Percentiles rank a stretch among this genome's conserved stretches.
These are phyloP conservation scores for Leptogaster cylindrica DNA, from an alignment of 2,888 invertebrate genomes.

Conservation along the genomic window DNA sequence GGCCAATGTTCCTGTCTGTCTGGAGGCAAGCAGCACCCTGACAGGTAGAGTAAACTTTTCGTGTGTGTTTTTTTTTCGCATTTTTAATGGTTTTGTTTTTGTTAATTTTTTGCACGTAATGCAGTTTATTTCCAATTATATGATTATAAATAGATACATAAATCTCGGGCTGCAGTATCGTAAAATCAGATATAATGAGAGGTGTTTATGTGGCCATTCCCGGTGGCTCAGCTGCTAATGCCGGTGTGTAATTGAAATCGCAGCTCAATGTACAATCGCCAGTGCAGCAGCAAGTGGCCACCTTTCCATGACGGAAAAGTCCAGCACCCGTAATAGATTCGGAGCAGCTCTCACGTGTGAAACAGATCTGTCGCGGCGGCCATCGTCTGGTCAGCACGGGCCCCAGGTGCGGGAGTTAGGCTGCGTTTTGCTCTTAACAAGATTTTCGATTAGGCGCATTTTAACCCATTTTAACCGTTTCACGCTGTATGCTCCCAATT, in stretches of 20 bases:
- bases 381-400: slow-evolving; percentile 34
- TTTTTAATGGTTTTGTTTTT: slow-evolving; percentile 8
- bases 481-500: slow-evolving; percentile 28
- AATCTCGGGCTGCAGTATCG: slow-evolving; percentile 43
- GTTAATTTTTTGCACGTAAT: slow-evolving; percentile 1
- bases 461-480: slow-evolving; percentile 8
- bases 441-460: slow-evolving; percentile 38
- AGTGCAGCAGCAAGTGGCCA: slow-evolving; percentile 7
- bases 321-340: slow-evolving; percentile 11
- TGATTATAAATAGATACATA: slow-evolving; percentile 47
- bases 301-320: slow-evolving; percentile 36
- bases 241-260: slow-evolving; percentile 25
- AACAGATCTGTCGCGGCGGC: slow-evolving; percentile 15
- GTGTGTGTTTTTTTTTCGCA: slow-evolving; percentile 5
- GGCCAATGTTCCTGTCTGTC: slow-evolving; percentile 30
- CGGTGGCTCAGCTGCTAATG: slow-evolving; percentile 31
- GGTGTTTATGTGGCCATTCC: slow-evolving; percentile 45
- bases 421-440: slow-evolving; percentile 42
- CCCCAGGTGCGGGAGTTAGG: slow-evolving; percentile 45
- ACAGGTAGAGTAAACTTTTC: not conserved
- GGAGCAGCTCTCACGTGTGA: slow-evolving; percentile 32
- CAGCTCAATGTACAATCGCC: slow-evolving; percentile 8
- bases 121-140: slow-evolving; percentile 42
- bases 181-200: slow-evolving; percentile 45
- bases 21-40: slow-evolving; percentile 13